These are phyloP conservation scores for Drosophila azteca DNA, from an alignment of 1,140 invertebrate genomes.

Conservation along the genomic window DNA sequence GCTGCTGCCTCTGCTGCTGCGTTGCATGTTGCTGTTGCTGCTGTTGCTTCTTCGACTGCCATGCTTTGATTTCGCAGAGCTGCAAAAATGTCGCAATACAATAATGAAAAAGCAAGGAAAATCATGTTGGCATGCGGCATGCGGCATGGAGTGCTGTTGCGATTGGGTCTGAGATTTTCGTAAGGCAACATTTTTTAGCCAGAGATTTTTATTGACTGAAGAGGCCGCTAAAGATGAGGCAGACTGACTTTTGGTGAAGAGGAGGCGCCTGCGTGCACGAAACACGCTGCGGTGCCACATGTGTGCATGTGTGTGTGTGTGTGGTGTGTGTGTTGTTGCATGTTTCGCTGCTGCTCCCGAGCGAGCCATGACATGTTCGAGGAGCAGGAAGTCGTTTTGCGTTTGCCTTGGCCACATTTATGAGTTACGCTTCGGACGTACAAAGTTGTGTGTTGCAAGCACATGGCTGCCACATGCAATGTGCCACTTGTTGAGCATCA, in stretches of 20 bases:
- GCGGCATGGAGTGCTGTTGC: conserved; percentile 40
- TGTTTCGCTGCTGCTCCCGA: conserved; percentile 36
- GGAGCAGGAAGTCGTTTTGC: conserved; percentile 79
- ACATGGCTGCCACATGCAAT: conserved; percentile 29
- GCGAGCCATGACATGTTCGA: conserved; percentile 72
- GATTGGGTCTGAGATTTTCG: conserved; percentile 43
- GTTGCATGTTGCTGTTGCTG: conserved; percentile 36
- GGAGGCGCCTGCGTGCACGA: conserved; percentile 79
- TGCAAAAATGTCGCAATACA: conserved; percentile 81
- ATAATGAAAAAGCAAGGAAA: conserved; percentile 79
- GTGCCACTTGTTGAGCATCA: conserved; percentile 36
- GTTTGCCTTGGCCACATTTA: conserved; percentile 72
- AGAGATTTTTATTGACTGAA: conserved; percentile 78
- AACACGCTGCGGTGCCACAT: conserved; percentile 56
- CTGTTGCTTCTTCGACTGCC: conserved; percentile 41
- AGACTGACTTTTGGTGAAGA: conserved; percentile 50
- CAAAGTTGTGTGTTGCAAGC: conserved; percentile 58
- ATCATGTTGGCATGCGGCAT: conserved; percentile 75
- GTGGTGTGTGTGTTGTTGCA: conserved; percentile 48
- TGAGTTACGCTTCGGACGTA: conserved; percentile 64
- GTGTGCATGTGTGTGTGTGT: conserved; percentile 24
- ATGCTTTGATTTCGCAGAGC: conserved; percentile 77
- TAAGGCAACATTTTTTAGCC: conserved; percentile 64
- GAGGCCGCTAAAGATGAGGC: conserved; percentile 60
- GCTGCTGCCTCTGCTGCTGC: conserved; percentile 41